Base-by-base conservation (phyloP, 2,113 vertebrate species). In the Bos indicus region DNA sequence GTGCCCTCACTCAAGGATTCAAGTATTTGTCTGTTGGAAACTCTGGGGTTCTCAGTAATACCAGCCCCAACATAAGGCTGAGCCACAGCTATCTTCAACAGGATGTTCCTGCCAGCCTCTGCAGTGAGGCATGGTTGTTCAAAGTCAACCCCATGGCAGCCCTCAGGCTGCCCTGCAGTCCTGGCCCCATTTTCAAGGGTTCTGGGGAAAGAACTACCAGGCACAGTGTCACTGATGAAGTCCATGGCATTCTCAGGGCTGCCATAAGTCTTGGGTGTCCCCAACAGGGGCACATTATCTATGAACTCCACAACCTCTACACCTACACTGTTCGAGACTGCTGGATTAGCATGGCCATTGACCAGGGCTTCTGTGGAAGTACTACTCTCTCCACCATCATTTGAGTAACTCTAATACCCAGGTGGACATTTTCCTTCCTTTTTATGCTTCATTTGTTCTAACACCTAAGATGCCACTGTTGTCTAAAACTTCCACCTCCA, bases 381-480 rank as follows among this genome's bases (percentile, higher is more conserved):
- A 0, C 84, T 3, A 51, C 97, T 97, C 0, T 99, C 99, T 0
- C 97, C 92, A 21, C 98, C 99, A 1, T 99, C 99, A 94, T 99
- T 99, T 98, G 99, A 97, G 98, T 99, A 99, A 98, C 98, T 99
- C 98, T 99, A 99, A 97, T 99, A 99, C 36, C 99, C 99, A 0
- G 99, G 99, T 0, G 99, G 99, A 30, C 99, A 57, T 98, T 99
- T 99, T 97, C 99, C 99, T 99, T 99, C 99, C 99, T 99, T 99
- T 97, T 99, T 99, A 56, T 99, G 98, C 95, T 99, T 99, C 93
- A 99, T 99, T 95, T 99, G 99, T 15, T 99, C 99, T 0, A 97
- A 99, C 98, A 46, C 99, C 99, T 0, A 99, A 85, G 56, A 98
- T 98, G 51, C 98, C 98, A 21, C 99, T 99, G 1, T 98, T 99